These are phyloP conservation scores for Notoglanidium macrostoma DNA, from an alignment of 2,797 vertebrate genomes.

Conservation along the genomic window DNA sequence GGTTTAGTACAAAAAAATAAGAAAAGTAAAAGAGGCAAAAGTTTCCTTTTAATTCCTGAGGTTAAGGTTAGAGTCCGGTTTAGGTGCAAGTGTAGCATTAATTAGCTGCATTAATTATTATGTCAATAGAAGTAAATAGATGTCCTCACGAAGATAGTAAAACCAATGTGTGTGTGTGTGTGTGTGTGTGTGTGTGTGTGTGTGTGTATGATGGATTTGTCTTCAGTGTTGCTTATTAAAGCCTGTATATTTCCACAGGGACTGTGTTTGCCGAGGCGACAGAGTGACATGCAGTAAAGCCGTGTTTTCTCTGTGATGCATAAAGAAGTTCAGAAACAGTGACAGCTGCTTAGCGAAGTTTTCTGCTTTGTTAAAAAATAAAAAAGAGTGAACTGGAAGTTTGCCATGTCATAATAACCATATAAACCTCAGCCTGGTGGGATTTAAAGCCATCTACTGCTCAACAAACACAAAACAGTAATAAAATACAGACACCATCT, in stretches of 20 bases:
- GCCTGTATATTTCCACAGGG: not conserved
- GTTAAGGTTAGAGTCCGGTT: too few species aligned
- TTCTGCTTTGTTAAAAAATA: conserved; percentile 3
- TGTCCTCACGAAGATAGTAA: too few species aligned
- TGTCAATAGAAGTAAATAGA: too few species aligned
- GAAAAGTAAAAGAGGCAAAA: too few species aligned
- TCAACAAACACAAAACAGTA: not conserved
- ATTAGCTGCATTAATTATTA: too few species aligned
- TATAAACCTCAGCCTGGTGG: not conserved
- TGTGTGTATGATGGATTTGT: not conserved
- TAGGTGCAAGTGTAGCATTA: too few species aligned
- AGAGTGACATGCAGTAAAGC: not conserved
- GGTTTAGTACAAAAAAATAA: too few species aligned
- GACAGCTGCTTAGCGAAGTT: not conserved
- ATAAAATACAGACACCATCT: not conserved
- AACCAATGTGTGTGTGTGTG: not conserved
- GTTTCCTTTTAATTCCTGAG: too few species aligned
- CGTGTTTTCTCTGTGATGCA: conserved; percentile 5
- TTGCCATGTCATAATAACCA: not conserved
- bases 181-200: not conserved
- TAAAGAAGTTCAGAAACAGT: not conserved
- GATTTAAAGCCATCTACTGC: not conserved
- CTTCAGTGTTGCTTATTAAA: conserved; percentile 9
- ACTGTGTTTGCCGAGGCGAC: not conserved
- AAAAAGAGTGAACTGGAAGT: not conserved